Base-by-base conservation (phyloP, 2,797 vertebrate genomes). In the Chelmon rostratus region DNA sequence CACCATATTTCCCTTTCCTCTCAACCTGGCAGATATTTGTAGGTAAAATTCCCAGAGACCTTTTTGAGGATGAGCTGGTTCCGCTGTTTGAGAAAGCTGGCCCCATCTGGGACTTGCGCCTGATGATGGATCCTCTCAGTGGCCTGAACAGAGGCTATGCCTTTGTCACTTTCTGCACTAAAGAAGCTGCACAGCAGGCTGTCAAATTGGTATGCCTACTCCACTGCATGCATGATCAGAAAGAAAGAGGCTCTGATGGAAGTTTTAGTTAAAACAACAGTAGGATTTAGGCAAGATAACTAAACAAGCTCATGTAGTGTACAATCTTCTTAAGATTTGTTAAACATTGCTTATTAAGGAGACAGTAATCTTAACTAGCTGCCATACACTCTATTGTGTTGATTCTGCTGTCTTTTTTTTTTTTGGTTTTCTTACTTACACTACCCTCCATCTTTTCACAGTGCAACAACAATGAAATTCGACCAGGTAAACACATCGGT, bases 391-490 rank as follows among this genome's bases (percentile, higher is more conserved):
- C 31, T 15, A 40, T 16, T 47, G 5, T 50, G 23, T 52, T 31
- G 12, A 31, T 33, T 19, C 3, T 21, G 5, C 3, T 38, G 6
- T 15, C 4, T 54, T 12, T 47, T 47, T 28, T 31, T n/a, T n/a
- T n/a, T n/a, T n/a, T n/a, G n/a, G n/a, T n/a, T n/a, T 38, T 69
- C 3, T 47, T 65, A 19, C 31, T 83, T 42, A 67, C 3, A 37
- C 37, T 61, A 1, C 65, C 31, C 7, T 78, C 42, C 19, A 5
- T 8, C 79, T 15, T 73, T 82, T 65, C 85, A 46, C 93, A 99
- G 98, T 99, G 98, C 96, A 99, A 99, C 95, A 99, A 99, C 96
- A 97, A 97, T 95, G 98, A 99, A 96, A 99, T 99, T 86, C 97
- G 98, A 92, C 96, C 98, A 61, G 98, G 98, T 92, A 99, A 99